These are phyloP conservation scores for Lordiphosa stackelbergi DNA, from an alignment of 1,140 invertebrate species.

Conservation along the genomic window DNA sequence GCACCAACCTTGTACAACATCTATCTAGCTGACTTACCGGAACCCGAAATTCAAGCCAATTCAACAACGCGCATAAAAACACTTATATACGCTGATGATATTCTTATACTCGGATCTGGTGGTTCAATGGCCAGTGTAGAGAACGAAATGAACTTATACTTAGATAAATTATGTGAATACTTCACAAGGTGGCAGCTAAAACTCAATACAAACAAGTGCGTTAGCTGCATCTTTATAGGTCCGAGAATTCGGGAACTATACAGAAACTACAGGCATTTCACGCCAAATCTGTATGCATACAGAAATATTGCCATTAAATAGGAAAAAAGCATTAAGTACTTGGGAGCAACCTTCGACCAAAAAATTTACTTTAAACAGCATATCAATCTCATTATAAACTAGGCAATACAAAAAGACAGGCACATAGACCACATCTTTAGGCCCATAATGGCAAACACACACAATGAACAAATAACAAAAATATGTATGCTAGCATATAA, in stretches of 20 bases:
- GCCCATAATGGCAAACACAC: not conserved
- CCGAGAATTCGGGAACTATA: not conserved
- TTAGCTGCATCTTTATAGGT: conserved; percentile 1
- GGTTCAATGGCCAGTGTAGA: conserved; percentile 7
- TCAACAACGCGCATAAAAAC: too few species aligned
- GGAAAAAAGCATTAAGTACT: conserved; percentile 9
- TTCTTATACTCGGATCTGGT: not conserved
- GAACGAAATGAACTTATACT: not conserved
- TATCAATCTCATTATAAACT: not conserved
- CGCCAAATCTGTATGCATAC: not conserved
- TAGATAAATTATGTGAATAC: conserved; percentile 2
- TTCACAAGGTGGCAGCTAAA: not conserved
- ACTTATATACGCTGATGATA: too few species aligned
- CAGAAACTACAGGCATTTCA: not conserved
- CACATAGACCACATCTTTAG: not conserved
- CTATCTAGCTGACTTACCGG: too few species aligned
- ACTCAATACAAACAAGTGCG: too few species aligned
- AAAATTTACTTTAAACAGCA: conserved; percentile 4
- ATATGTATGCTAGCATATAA: not conserved
- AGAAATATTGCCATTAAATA: not conserved
- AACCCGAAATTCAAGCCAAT: too few species aligned
- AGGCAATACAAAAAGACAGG: not conserved
- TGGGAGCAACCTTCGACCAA: conserved; percentile 1
- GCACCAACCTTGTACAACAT: too few species aligned
- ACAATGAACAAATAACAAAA: not conserved